Percentiles rank a stretch among this genome's conserved stretches.
phyloP scores from a whole-genome alignment of 2,113 vertebrate genomes.

The Poicephalus meyeri region DNA sequence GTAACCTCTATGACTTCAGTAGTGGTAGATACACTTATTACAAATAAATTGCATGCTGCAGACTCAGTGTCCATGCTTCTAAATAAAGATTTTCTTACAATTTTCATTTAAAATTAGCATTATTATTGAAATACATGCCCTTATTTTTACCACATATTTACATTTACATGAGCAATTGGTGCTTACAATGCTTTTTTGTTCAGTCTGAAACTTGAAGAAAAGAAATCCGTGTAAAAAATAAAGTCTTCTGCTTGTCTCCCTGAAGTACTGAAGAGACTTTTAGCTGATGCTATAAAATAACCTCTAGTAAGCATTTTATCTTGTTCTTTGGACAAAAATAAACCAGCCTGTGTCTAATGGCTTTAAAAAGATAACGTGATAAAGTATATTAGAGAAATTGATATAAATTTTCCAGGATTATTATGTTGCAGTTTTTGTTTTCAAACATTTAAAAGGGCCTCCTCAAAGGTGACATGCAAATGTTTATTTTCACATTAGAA shows the following conservation, averaged over 20 bases:
- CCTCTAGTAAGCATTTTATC: neutral
- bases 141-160: neutral
- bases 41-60: neutral
- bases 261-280: neutral
- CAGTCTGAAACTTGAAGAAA: neutral
- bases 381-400: neutral
- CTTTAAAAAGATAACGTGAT: neutral
- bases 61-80: neutral
- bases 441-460: neutral
- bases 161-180: neutral
- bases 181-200: neutral
- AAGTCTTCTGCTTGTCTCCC: neutral
- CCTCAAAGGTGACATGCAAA: neutral
- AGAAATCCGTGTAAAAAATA: neutral
- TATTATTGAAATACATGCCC: neutral
- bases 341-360: neutral
- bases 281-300: neutral
- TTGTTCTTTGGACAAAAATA: neutral
- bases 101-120: neutral
- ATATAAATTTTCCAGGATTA: neutral
- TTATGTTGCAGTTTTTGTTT: neutral
- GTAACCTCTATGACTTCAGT: neutral
- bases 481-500: neutral
- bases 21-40: neutral
- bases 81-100: neutral